Base-by-base conservation (phyloP, 2,888 invertebrate genomes). In the Teinopalpus imperialis region DNA sequence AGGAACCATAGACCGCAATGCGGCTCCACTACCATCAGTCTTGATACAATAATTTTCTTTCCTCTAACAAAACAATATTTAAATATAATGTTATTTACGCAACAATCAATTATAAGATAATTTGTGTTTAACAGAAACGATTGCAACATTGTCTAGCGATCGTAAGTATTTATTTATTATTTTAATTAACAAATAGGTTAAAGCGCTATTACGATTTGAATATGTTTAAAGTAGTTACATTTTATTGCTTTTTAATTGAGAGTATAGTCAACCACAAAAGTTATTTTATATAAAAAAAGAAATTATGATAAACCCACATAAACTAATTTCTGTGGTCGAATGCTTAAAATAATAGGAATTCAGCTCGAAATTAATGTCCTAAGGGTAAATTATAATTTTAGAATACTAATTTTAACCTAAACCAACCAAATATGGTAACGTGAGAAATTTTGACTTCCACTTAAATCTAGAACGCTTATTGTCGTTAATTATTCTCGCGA, bases 391-490 rank as follows among this genome's bases (percentile, higher is more conserved):
- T 36, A 32, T 31, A 27, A 39, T 34, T 32, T 41, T 8, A 8
- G 18, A 20, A 26, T 18, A 37, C 23, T 47, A 27, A 47, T 42
- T 48, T 43, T 29, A 34, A 44, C 42, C 36, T 46, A 48, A 41
- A 16, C 29, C 37, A 41, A 41, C 29, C 44, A 18, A 32, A 34
- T 18, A 41, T 46, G 51, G 51, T 51, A 51, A 51, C 51, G 31
- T 44, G 45, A 54, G 35, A 54, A 58, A 56, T 59, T 57, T 59
- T 51, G 54, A 57, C 52, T 56, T 56, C 49, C 36, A 48, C 57
- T 61, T 61, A 60, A 48, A 26, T 40, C 52, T 57, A 55, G 35
- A 51, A 51, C 27, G 37, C 53, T 63, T 63, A 61, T 61, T 63
- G 61, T 63, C 60, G 45, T 51, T 42, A 49, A 49, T 54, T 53